Base-by-base conservation (phyloP, 2,113 vertebrate genomes). In the Planiliza haematocheilus region DNA sequence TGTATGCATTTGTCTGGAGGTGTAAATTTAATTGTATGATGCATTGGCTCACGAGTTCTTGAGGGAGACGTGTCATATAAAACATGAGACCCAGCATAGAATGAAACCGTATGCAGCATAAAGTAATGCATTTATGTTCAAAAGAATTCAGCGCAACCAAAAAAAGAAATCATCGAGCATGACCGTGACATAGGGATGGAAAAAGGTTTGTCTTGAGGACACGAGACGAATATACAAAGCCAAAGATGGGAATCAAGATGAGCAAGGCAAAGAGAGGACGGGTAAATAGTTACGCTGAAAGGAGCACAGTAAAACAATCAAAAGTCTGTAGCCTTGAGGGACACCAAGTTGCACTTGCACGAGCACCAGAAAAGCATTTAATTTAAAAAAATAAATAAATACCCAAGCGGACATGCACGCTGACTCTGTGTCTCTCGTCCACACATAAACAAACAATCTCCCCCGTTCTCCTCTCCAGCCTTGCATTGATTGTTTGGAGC, bases 401-500 rank as follows among this genome's bases (percentile, higher is more conserved):
- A 59, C n/a, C 18, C n/a, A 38, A 20, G 10, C 52, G 45, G 12
- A 14, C 14, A 43, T 11, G 1, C 48, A 76, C 14, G 24, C 66
- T 7, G 7, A 69, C 56, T 43, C 20, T 7, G 30, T 10, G 20
- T 37, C 36, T 48, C 58, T 66, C 46, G 53, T 42, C 17, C 76
- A 67, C 67, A 73, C 55, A 21, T 12, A 59, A 70, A 79, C 63
- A 70, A 70, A 77, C 55, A 49, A 58, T 58, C 46, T 16, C 7
- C 46, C 42, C 43, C 11, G 20, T 60, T 70, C 64, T 58, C 49
- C 77, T 46, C 57, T 48, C 71, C n/a, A 73, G 53, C 38, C 52
- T 67, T 12, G 21, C 74, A 89, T 89, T 85, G 82, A 88, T 88
- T 85, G 76, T 83, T 86, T 38, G 41, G 56, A 80, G 60, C 81